Evolutionary conservation across 2,797 vertebrate species (phyloP).

Genomic region (Eurystomus glaucurus): DNA sequence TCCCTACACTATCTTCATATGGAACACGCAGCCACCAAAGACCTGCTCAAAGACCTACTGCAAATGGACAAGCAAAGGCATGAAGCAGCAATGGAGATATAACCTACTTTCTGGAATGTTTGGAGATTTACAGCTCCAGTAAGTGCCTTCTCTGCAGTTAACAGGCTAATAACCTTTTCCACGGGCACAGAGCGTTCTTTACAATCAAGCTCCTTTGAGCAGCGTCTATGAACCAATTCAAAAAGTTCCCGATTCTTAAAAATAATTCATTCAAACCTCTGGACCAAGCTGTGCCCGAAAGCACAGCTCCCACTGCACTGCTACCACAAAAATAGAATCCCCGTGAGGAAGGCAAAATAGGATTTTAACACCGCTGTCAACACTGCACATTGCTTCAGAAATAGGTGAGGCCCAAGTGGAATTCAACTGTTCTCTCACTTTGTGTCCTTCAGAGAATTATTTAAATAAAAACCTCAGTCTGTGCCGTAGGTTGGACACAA

Average conservation of each 20-base stretch:
- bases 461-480: neutral
- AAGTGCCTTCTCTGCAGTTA: neutral
- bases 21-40: accelerated
- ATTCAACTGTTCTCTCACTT: neutral
- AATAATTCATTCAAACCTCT: neutral
- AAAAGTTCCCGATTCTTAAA: neutral
- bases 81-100: neutral
- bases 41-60: neutral
- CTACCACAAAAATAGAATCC: neutral
- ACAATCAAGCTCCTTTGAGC: neutral
- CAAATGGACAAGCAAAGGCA: neutral
- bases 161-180: neutral
- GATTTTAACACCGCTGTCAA: neutral
- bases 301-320: neutral
- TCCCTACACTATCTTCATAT: neutral
- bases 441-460: neutral
- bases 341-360: neutral
- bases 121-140: neutral
- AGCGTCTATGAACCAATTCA: neutral
- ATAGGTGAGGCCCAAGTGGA: neutral
- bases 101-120: neutral
- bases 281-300: neutral
- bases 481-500: neutral
- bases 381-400: neutral
- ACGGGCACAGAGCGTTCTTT: neutral